Evolutionary conservation across 2,888 invertebrate species (phyloP).

Genomic region (Arctia plantaginis): DNA sequence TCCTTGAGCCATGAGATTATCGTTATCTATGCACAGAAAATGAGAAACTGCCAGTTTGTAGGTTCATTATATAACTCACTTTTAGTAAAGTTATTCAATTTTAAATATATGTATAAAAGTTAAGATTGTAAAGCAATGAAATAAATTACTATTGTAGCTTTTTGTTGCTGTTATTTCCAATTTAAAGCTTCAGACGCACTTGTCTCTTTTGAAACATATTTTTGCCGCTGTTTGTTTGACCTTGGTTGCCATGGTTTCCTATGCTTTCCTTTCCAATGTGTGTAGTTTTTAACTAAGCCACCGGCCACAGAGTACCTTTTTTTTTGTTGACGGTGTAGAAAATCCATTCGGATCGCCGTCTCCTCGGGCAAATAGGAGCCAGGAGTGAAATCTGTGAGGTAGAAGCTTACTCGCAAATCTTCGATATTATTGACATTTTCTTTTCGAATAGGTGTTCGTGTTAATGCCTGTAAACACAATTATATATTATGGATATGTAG

Average conservation of each 20-base stretch:
- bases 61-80: constrained; percentile 40
- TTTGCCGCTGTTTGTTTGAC: constrained; percentile 85
- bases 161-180: constrained; percentile 51
- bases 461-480: no score
- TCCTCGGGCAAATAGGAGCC: no score
- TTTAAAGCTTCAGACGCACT: constrained; percentile 66
- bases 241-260: constrained; percentile 77
- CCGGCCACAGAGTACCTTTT: background rate
- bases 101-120: constrained; percentile 20
- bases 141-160: constrained; percentile 27
- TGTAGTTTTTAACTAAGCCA: background rate
- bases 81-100: constrained; percentile 14
- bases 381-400: no score
- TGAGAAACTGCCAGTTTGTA: constrained; percentile 34
- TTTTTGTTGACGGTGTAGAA: background rate
- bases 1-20: constrained; percentile 74
- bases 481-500: no score
- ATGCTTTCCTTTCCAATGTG: background rate
- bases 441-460: no score
- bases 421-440: no score
- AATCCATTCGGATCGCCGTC: no score
- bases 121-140: constrained; percentile 21
- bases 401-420: no score
- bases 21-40: constrained; percentile 42
- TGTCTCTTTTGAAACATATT: constrained; percentile 81